A percentile compares a stretch with the other conserved stretches of the same genome.
Conservation (phyloP, 2,888 invertebrate genomes). For the Eurytoma adleriae region DNA sequence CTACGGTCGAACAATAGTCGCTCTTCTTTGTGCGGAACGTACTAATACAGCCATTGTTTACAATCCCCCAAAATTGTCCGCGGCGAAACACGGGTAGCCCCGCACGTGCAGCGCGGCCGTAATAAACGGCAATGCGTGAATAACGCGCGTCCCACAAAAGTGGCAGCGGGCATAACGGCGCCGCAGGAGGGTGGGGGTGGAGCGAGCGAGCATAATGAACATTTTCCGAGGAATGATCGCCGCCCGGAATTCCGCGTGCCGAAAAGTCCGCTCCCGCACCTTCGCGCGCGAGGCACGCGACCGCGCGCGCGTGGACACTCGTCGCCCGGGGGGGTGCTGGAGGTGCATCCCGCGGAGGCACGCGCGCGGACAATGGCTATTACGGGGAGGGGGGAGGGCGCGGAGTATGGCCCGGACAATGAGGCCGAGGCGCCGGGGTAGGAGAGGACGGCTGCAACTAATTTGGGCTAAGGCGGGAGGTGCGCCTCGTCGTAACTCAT, state of each 20-base stretch:
- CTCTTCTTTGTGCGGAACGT: no score
- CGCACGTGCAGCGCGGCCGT: slow-evolving; percentile 11
- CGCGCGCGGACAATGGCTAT: slow-evolving; percentile 66
- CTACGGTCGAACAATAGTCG: no score
- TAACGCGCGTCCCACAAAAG: slow-evolving; percentile 16
- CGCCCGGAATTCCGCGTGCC: slow-evolving; percentile 35
- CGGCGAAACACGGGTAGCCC: background rate
- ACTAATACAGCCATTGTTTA: no score
- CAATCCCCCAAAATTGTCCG: background rate
- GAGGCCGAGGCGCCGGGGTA: slow-evolving; percentile 62
- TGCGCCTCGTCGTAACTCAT: slow-evolving; percentile 22
- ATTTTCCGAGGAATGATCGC: slow-evolving; percentile 27
- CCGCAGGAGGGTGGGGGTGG: slow-evolving; percentile 6
- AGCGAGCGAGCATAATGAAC: slow-evolving; percentile 41
- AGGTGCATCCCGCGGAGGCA: background rate
- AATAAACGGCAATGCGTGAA: background rate
- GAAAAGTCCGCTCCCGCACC: background rate
- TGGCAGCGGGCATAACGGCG: background rate
- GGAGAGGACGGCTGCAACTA: slow-evolving; percentile 70
- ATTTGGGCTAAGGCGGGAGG: slow-evolving; percentile 61
- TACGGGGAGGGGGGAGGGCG: slow-evolving; percentile 58
- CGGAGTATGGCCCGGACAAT: slow-evolving; percentile 61
- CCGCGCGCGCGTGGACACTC: slow-evolving; percentile 54
- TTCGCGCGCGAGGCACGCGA: background rate
- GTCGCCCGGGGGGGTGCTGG: background rate